A percentile compares a stretch with the other conserved stretches of the same genome.
These are phyloP conservation scores for Marasmarcha lunaedactyla DNA, from an alignment of 2,888 invertebrate genomes.

Conservation along the genomic window DNA sequence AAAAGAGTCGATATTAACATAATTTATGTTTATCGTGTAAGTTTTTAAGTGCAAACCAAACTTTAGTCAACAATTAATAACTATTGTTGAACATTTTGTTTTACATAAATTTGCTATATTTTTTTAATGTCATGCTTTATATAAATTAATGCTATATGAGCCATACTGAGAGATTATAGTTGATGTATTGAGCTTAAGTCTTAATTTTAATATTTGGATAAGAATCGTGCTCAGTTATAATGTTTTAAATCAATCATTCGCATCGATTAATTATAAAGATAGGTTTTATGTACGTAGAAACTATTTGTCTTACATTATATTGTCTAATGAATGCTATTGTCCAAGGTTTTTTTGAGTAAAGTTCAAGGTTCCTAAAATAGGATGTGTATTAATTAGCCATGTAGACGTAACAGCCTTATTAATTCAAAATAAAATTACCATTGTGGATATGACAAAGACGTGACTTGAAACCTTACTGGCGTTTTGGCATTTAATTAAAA, in stretches of 20 bases:
- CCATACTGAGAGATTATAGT: constrained; percentile 64
- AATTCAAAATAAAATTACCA: constrained; percentile 36
- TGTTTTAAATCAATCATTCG: constrained; percentile 68
- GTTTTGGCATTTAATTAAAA: not conserved
- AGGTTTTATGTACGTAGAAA: constrained; percentile 19
- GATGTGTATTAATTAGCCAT: constrained; percentile 63
- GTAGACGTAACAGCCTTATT: constrained; percentile 42
- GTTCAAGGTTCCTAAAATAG: constrained; percentile 55
- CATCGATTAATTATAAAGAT: constrained; percentile 67
- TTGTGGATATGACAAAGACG: constrained; percentile 41
- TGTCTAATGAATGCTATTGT: constrained; percentile 56
- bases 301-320: not conserved
- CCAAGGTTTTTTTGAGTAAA: constrained; percentile 53
- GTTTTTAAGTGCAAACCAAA: constrained; percentile 18
- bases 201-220: constrained; percentile 62
- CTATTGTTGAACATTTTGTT: constrained; percentile 36
- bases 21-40: constrained; percentile 3
- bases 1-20: constrained; percentile 1
- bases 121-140: constrained; percentile 37
- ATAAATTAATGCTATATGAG: constrained; percentile 49
- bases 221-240: constrained; percentile 61
- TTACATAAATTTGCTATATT: constrained; percentile 47
- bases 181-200: constrained; percentile 53
- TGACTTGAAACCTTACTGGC: constrained; percentile 26
- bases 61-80: constrained; percentile 38